These are phyloP conservation scores for Lepidochitona cinerea DNA, from an alignment of 2,888 invertebrate genomes.

Conservation along the genomic window DNA sequence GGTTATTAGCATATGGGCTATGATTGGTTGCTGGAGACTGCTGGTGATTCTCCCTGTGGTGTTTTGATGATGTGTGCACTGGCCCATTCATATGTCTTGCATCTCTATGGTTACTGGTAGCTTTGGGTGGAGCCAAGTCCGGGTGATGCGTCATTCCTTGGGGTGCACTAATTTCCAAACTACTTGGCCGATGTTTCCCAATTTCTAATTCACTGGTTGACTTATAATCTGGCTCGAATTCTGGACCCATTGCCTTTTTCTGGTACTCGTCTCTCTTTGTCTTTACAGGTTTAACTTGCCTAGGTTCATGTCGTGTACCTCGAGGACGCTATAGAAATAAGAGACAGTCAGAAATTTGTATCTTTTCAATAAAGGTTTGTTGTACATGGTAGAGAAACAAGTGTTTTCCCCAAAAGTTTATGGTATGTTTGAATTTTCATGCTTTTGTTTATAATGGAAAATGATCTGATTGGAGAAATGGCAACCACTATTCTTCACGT, in stretches of 20 bases:
- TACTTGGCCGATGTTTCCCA: conserved; percentile 12
- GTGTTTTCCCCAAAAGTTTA: no score
- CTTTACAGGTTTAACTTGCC: conserved; percentile 20
- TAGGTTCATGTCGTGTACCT: conserved; percentile 10
- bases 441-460: no score
- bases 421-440: no score
- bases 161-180: conserved; percentile 6
- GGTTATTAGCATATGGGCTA: background rate
- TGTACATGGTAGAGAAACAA: no score
- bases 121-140: background rate
- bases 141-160: conserved; percentile 2
- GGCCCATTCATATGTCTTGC: conserved; percentile 1
- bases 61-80: background rate
- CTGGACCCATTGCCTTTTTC: conserved; percentile 43
- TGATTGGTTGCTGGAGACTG: background rate
- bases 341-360: no score
- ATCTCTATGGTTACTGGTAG: background rate
- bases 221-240: conserved; percentile 43
- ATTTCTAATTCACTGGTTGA: conserved; percentile 21
- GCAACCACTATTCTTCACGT: no score
- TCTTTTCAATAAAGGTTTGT: no score
- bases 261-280: conserved; percentile 44
- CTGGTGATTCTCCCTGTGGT: background rate
- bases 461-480: no score
- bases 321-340: conserved; percentile 23